Base-by-base conservation (phyloP, 1,140 invertebrate species). In the Achroia grisella region DNA sequence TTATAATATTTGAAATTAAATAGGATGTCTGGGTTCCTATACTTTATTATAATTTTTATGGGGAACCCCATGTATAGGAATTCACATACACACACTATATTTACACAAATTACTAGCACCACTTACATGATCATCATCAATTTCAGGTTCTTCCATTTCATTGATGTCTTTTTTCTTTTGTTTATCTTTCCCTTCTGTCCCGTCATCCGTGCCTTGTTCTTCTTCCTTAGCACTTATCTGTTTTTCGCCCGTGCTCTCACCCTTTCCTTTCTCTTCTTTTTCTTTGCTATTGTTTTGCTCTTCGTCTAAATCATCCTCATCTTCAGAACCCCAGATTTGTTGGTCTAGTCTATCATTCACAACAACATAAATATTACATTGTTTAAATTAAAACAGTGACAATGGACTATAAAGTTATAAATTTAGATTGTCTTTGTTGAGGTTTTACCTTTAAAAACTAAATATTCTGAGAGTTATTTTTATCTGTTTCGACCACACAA, bases 301-400 rank as follows among this genome's bases (percentile, higher is more conserved):
- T 32, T 93, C 88, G 11, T 90, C 87, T 43, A 90, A 77, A 29
- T 91, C 88, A 35, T 93, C 91, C 56, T 95, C 92, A 44, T 91
- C 89, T 60, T 95, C 94, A 14, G 93, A 92, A 10, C 94, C 95
- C 96, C 96, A 98, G 65, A 98, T 92, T 89, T 97, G 90, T 59
- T 93, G 88, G 65, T 93, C 91, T 9, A 93, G 65, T 46, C 86
- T 87, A 36, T 44, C n/a, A n/a, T n/a, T n/a, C n/a, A n/a, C n/a
- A n/a, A n/a, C n/a, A n/a, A n/a, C n/a, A n/a, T n/a, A n/a, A n/a
- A n/a, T n/a, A n/a, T n/a, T n/a, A n/a, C n/a, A n/a, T n/a, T n/a
- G n/a, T n/a, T n/a, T n/a, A n/a, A n/a, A n/a, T n/a, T n/a, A n/a
- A n/a, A n/a, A n/a, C n/a, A n/a, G n/a, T n/a, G n/a, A n/a, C n/a